A percentile compares a stretch with the other conserved stretches of the same genome.
These are phyloP conservation scores for Gisinianus flammeolus DNA, from an alignment of 2,888 invertebrate species.

Conservation along the genomic window DNA sequence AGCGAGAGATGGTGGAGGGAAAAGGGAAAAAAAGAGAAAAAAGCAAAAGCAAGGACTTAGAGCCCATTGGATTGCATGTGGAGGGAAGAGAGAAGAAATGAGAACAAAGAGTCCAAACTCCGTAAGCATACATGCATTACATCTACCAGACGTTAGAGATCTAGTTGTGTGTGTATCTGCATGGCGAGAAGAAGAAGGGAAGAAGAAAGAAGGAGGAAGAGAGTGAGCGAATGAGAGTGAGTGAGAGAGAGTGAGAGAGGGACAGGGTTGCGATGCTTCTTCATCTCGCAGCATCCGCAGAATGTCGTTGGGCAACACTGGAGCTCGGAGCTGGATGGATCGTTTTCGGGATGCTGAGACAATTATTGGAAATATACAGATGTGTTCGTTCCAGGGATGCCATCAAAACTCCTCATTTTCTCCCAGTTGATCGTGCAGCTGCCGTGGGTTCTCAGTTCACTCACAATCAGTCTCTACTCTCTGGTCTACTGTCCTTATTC, in stretches of 20 bases:
- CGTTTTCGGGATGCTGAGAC: conserved; percentile 37
- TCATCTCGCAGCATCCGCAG: background rate
- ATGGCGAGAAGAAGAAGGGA: too few species aligned
- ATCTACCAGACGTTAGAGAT: too few species aligned
- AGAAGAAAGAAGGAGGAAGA: too few species aligned
- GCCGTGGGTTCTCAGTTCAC: too few species aligned
- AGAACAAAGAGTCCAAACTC: too few species aligned
- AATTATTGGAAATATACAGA: conserved; percentile 50
- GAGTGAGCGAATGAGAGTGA: background rate
- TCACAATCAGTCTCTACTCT: too few species aligned
- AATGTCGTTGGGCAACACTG: conserved; percentile 19
- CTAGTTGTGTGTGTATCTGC: background rate
- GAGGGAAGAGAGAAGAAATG: too few species aligned
- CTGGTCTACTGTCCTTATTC: conserved; percentile 23
- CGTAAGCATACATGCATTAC: too few species aligned
- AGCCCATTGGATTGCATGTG: conserved; percentile 2
- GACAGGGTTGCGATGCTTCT: conserved; percentile 19
- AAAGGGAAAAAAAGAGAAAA: background rate
- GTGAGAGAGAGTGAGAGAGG: background rate
- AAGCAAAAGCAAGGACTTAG: background rate
- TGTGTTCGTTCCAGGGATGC: conserved; percentile 42
- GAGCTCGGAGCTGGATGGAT: background rate
- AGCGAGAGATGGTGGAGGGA: conserved; percentile 1
- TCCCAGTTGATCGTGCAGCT: conserved; percentile 27
- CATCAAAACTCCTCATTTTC: conserved; percentile 25